These are phyloP conservation scores for Aphelinus atriplicis DNA, from an alignment of 1,140 invertebrate genomes.

Conservation along the genomic window DNA sequence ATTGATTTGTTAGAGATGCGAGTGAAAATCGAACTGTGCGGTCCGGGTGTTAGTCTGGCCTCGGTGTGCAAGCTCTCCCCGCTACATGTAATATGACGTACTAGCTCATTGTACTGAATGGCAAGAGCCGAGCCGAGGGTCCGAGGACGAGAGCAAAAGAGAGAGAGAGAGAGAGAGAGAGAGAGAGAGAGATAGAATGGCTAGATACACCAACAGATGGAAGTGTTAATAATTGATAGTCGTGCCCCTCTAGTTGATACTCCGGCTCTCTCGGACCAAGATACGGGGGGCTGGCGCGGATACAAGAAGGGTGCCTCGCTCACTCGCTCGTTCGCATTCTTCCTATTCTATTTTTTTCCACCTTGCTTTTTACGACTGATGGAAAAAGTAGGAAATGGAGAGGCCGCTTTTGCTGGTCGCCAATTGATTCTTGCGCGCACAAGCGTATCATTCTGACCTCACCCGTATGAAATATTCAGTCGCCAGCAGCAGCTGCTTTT, in stretches of 20 bases:
- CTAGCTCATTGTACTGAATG: conserved; percentile 45
- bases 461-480: conserved; percentile 35
- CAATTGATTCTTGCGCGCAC: conserved; percentile 33
- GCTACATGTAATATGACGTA: conserved; percentile 52
- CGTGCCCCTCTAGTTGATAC: conserved; percentile 55
- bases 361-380: conserved; percentile 26
- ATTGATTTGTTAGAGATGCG: not conserved
- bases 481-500: not conserved
- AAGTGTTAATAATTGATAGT: conserved; percentile 64
- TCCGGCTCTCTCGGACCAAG: conserved; percentile 34
- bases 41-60: conserved; percentile 6
- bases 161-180: conserved; percentile 3
- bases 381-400: conserved; percentile 1
- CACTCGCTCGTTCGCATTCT: too few relatives aligned
- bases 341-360: conserved; percentile 10
- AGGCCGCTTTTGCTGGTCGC: not conserved
- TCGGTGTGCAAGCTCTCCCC: conserved; percentile 46
- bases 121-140: conserved; percentile 15
- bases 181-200: conserved; percentile 21
- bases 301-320: too few relatives aligned
- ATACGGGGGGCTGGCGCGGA: not conserved
- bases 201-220: conserved; percentile 62
- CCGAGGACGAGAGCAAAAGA: conserved; percentile 17
- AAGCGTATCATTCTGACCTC: conserved; percentile 22
- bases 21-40: conserved; percentile 14